Percentiles rank a stretch among this genome's conserved stretches.
phyloP scores from a whole-genome alignment of 2,113 vertebrate species.

The Pelecanoides urinatrix region DNA sequence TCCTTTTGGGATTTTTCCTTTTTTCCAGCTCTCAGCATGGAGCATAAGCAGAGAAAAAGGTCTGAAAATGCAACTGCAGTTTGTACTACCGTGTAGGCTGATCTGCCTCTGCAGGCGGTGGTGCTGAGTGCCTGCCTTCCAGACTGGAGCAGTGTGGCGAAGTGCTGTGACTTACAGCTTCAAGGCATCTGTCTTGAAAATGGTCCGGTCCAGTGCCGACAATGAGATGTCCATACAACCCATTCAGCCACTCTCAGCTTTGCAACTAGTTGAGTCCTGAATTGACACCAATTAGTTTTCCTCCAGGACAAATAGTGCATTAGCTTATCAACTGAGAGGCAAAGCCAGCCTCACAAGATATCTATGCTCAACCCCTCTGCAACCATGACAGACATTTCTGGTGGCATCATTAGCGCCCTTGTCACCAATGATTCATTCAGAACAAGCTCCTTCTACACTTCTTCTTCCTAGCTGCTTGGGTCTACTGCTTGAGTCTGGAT shows the following conservation, averaged over 20 bases:
- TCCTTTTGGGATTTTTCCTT: background rate
- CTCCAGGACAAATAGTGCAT: background rate
- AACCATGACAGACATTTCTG: background rate
- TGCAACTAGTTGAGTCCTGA: background rate
- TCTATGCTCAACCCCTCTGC: background rate
- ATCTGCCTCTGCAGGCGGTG: background rate
- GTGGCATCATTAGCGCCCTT: background rate
- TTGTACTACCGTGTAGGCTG: background rate
- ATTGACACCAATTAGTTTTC: background rate
- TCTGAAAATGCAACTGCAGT: background rate
- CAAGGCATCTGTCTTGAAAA: background rate
- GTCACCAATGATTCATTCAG: rapidly evolving
- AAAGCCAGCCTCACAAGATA: background rate
- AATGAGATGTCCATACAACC: background rate
- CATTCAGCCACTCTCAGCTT: background rate
- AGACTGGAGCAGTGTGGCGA: background rate
- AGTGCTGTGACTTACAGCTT: background rate
- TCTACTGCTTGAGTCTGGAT: background rate
- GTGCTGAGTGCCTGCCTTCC: background rate
- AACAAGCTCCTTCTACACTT: background rate
- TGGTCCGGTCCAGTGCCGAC: no score
- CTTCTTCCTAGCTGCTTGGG: background rate
- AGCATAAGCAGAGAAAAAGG: background rate
- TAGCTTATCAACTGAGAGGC: background rate
- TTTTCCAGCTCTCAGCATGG: background rate